A percentile compares a stretch with the other conserved stretches of the same genome.
These are phyloP conservation scores for Euura saliciscinereae DNA, from an alignment of 1,140 invertebrate genomes.

Conservation along the genomic window DNA sequence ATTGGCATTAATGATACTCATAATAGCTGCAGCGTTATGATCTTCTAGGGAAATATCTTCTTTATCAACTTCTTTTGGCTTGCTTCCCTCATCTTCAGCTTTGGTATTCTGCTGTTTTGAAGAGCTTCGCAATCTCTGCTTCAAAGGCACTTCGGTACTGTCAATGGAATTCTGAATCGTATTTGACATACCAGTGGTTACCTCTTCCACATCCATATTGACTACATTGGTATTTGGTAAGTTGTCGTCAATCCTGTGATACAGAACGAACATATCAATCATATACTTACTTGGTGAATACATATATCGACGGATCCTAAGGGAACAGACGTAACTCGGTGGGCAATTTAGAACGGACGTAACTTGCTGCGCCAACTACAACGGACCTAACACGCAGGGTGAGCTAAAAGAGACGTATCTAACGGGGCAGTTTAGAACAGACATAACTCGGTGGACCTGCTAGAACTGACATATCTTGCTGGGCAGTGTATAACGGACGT, in stretches of 20 bases:
- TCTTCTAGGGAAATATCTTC: conserved; percentile 40
- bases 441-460: too few species aligned
- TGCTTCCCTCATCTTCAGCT: conserved; percentile 31
- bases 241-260: background rate
- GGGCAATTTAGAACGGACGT: too few species aligned
- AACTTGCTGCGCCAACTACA: too few species aligned
- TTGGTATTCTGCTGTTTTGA: conserved; percentile 37
- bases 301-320: too few species aligned
- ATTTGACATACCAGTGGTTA: background rate
- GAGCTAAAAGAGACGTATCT: too few species aligned
- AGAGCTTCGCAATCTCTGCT: conserved; percentile 48
- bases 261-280: too few species aligned
- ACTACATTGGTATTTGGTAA: background rate
- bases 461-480: too few species aligned
- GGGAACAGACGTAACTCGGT: too few species aligned
- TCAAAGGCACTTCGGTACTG: conserved; percentile 39
- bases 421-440: too few species aligned
- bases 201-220: background rate
- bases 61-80: conserved; percentile 24
- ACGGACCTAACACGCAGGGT: too few species aligned
- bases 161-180: background rate
- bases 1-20: conserved; percentile 52
- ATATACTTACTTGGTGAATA: too few species aligned
- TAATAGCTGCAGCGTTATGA: conserved; percentile 52
- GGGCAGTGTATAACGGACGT: too few species aligned